Evolutionary conservation across 2,888 invertebrate genomes (phyloP).

Genomic region (Melinaea marsaeus): DNA sequence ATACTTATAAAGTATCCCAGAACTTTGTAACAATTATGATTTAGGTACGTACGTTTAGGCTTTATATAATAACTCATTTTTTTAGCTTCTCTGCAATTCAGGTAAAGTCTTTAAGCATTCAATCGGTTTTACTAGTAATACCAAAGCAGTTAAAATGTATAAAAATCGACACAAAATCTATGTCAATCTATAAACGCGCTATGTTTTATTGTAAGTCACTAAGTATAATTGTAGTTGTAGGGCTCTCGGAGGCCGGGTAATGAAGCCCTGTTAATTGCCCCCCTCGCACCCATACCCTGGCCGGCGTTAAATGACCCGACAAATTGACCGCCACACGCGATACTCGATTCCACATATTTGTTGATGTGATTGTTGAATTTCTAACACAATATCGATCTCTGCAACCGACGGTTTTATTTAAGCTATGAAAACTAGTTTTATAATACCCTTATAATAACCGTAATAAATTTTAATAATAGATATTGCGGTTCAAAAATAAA

Average conservation of each 20-base stretch:
- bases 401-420: too few species aligned
- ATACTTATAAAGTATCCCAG: too few species aligned
- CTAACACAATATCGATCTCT: conserved; percentile 2
- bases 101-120: too few species aligned
- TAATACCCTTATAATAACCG: not conserved
- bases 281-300: conserved; percentile 61
- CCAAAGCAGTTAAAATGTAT: too few species aligned
- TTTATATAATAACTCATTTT: too few species aligned
- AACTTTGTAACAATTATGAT: too few species aligned
- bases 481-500: conserved; percentile 1
- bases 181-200: not conserved
- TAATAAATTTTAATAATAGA: conserved; percentile 1
- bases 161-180: too few species aligned
- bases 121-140: too few species aligned
- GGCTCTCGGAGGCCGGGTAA: conserved; percentile 42
- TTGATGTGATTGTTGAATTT: conserved; percentile 23
- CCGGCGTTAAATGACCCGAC: conserved; percentile 66
- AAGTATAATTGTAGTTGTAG: conserved; percentile 30
- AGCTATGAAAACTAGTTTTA: not conserved
- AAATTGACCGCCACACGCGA: conserved; percentile 74
- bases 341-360: conserved; percentile 39
- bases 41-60: too few species aligned
- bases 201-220: conserved; percentile 22
- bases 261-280: conserved; percentile 72
- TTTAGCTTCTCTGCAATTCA: too few species aligned